These are phyloP conservation scores for Phoenicopterus ruber DNA, from an alignment of 2,113 vertebrate species.

Conservation along the genomic window DNA sequence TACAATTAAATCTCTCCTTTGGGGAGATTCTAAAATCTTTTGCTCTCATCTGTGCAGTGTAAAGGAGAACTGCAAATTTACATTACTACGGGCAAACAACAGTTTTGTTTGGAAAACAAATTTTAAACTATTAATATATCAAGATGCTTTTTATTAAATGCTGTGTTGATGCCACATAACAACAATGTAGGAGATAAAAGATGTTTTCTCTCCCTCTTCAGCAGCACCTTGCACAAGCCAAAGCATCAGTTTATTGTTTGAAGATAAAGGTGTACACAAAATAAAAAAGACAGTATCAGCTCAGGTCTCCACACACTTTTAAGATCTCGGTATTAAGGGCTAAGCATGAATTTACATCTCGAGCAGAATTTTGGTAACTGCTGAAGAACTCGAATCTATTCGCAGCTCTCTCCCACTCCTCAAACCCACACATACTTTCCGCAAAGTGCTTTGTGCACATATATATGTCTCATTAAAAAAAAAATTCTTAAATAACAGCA, in stretches of 20 bases:
- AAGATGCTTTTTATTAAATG: neutral
- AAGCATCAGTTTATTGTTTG: neutral
- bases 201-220: neutral
- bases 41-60: neutral
- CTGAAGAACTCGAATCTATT: neutral
- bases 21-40: neutral
- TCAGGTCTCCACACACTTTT: neutral
- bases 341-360: neutral
- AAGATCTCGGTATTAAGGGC: neutral
- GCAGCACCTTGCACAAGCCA: neutral
- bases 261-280: neutral
- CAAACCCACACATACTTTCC: neutral
- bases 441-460: neutral
- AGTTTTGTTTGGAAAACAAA: conserved; percentile 37
- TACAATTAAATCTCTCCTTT: conserved; percentile 32
- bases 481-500: neutral
- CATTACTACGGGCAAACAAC: conserved; percentile 13
- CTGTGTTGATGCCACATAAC: neutral
- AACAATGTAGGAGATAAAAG: neutral
- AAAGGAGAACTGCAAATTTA: conserved; percentile 16
- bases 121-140: neutral
- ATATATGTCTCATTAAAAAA: neutral
- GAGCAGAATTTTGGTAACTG: neutral
- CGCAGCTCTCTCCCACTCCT: neutral
- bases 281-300: neutral